Base-by-base conservation (phyloP, 2,113 vertebrate species). In the Anser cygnoides region DNA sequence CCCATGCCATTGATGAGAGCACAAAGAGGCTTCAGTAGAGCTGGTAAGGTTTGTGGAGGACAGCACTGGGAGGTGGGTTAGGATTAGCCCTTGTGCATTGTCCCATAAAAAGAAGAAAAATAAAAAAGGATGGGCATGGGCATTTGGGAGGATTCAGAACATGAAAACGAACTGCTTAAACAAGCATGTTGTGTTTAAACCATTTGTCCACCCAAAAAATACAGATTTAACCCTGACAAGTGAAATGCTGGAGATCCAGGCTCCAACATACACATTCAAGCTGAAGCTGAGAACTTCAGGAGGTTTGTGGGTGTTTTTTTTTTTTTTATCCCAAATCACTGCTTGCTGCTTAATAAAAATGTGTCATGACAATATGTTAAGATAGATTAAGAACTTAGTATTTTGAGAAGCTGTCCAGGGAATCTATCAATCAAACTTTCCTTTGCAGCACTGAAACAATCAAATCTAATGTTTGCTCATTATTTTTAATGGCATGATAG, bases 401-500 rank as follows among this genome's bases (percentile, higher is more conserved):
- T 89, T 93, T 86, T 59, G 41, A 91, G 70, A 82, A 95, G 33
- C 29, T 73, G 18, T 62, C 46, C 54, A 8, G 1, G 44, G 52
- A 92, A 70, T 23, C 23, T 33, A 76, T 89, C 65, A 86, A 88
- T 90, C 73, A 94, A 80, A 89, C 13, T 90, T 49, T 52, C 18
- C 15, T 91, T 70, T 89, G 72, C 57, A 89, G 86, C 39, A 72
- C 0, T n/a, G 59, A 93, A 21, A 6, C 77, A 58, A 95, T 75
- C 87, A 75, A 80, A 88, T 77, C 13, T 80, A 71, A 77, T 41
- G 12, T 28, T 84, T 81, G 46, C 39, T 84, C 39, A n/a, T 58
- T 22, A 66, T 61, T 87, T 93, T 84, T 71, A 94, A 86, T 78
- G 52, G 26, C 33, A 94, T 65, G 84, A 59, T 55, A 90, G 63